A percentile compares a stretch with the other conserved stretches of the same genome.
These are phyloP conservation scores for Azemiops feae DNA, from an alignment of 2,113 vertebrate species.

Conservation along the genomic window DNA sequence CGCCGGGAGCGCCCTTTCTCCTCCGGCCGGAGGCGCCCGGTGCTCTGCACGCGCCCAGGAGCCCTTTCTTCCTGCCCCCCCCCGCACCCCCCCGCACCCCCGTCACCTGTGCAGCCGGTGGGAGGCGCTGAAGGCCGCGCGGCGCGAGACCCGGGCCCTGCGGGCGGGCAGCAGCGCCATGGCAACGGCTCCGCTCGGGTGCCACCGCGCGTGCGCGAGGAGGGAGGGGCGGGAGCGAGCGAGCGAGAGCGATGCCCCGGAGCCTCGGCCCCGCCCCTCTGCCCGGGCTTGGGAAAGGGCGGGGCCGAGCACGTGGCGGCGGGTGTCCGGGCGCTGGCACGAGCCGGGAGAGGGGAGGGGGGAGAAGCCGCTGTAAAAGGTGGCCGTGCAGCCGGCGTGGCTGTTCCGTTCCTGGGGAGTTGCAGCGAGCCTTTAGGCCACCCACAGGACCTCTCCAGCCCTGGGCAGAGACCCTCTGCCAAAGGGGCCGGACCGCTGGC, in stretches of 20 bases:
- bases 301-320: not conserved
- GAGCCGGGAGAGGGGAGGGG: not conserved
- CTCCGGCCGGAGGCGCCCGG: not conserved
- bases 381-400: too few species aligned
- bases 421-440: not conserved
- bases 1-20: not conserved
- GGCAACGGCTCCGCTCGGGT: not conserved
- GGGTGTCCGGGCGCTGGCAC: not conserved
- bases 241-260: not conserved
- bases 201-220: not conserved
- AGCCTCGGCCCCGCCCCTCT: not conserved
- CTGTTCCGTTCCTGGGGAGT: not conserved
- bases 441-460: not conserved
- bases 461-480: not conserved
- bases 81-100: not conserved
- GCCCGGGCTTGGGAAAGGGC: not conserved
- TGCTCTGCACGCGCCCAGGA: not conserved
- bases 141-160: constrained; percentile 35
- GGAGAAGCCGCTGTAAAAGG: not conserved
- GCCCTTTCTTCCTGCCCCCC: not conserved
- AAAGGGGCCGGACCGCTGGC: not conserved
- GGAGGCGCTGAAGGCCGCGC: constrained; percentile 82
- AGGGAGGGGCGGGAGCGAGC: too few species aligned
- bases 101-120: constrained; percentile 88
- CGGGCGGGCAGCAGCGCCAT: not conserved